Evolutionary conservation across 2,113 vertebrate genomes (phyloP), one percentile per base, ranked within the genome.

Genomic region (Hippocampus zosterae): DNA sequence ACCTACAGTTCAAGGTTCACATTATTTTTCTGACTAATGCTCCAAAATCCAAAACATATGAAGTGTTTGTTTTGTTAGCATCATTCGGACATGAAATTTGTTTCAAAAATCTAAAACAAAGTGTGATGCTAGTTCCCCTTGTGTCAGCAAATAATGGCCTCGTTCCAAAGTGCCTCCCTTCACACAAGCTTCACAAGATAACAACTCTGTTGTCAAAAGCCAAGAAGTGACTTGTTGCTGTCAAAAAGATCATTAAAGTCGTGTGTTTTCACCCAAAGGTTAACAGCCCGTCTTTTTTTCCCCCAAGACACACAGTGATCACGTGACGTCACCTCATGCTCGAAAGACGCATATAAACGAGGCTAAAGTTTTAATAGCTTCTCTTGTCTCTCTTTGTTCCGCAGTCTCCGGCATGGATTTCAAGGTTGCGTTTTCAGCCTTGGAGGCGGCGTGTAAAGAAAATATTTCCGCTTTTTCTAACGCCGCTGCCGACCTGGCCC

Each of bases 321-420:
- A 84, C 75, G 79, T 73, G 73, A 73, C 18, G 5, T 60, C 19
- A 60, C 57, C 18, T 33, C 44, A 7, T 44, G 53, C 57, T 48
- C 0, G 27, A 8, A 41, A 67, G 13, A 63, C 52, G 5, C 44
- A 29, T 76, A 66, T 68, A 72, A 72, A 63, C 16, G 53, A 33
- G 13, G 40, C 19, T 15, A 3, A 23, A 21, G 21, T 46, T 67
- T 55, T 33, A 52, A 46, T 1, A 46, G 9, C 1, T 41, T 57
- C 42, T 69, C 18, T 37, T 40, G 1, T 64, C 52, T 75, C 19
- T 74, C 15, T 71, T 10, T 67, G 19, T 60, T 46, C 41, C n/a
- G 2, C 75, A 79, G 75, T 52, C 64, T 61, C 77, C 69, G 72
- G 75, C 13, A 90, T 89, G 89, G 89, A 90, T 53, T 29, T 71